These are phyloP conservation scores for Bryconaethiops microstoma DNA, from an alignment of 2,797 vertebrate species.

Conservation along the genomic window DNA sequence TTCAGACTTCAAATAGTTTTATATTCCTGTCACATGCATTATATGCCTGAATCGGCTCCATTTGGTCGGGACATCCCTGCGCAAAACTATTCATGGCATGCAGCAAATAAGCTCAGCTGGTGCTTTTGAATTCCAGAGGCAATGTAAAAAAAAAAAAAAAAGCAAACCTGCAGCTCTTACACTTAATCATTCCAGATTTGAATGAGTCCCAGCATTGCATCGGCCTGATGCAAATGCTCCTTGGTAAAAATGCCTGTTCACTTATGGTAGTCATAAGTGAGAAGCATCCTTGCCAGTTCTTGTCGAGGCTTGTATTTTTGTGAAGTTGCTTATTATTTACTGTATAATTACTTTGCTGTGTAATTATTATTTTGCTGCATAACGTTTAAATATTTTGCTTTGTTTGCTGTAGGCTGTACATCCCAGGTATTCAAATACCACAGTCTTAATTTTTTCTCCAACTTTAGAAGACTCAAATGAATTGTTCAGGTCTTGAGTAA, in stretches of 20 bases:
- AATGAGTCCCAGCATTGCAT: background rate
- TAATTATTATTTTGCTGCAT: no score
- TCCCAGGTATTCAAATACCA: slow-evolving; percentile 6
- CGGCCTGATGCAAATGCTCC: background rate
- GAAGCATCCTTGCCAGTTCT: background rate
- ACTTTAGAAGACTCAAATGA: background rate
- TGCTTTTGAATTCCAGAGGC: slow-evolving; percentile 10
- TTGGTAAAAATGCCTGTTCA: background rate
- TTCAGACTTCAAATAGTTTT: background rate
- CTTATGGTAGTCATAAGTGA: background rate
- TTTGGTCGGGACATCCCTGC: background rate
- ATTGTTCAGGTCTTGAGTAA: background rate
- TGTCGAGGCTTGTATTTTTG: background rate
- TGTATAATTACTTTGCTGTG: background rate
- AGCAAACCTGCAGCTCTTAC: background rate
- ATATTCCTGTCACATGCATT: no score
- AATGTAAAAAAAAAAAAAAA: background rate
- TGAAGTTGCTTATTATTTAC: background rate
- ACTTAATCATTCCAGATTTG: background rate
- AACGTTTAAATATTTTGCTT: background rate
- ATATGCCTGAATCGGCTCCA: background rate
- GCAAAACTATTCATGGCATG: slow-evolving; percentile 40
- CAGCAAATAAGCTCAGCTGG: slow-evolving; percentile 23
- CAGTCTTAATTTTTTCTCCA: background rate
- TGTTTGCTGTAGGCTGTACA: background rate